Percentiles rank a stretch among this genome's conserved stretches.
Evolutionary conservation across 2,797 vertebrate genomes (phyloP).

Genomic region (Rhynchonycteris naso): DNA sequence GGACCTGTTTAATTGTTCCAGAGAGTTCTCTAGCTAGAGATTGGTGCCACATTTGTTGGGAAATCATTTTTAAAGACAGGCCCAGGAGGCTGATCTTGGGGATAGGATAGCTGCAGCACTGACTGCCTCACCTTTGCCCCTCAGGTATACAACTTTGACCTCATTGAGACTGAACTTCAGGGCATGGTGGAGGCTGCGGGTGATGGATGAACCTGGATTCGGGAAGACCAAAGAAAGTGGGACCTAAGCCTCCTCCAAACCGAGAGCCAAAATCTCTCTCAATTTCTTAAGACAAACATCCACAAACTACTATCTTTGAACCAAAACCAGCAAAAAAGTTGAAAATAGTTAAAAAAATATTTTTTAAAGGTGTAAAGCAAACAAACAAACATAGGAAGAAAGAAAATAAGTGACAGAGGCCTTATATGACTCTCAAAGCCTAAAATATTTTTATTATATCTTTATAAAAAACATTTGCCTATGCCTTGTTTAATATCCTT

Average conservation of each 20-base stretch:
- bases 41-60: not conserved
- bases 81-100: not conserved
- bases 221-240: not conserved
- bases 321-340: not conserved
- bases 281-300: not conserved
- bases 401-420: slow-evolving; percentile 8
- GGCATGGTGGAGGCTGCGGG: not conserved
- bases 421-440: slow-evolving; percentile 11
- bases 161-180: not conserved
- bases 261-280: not conserved
- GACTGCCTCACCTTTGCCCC: too few relatives aligned
- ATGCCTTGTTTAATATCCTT: not conserved
- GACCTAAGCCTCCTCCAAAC: not conserved
- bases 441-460: slow-evolving; percentile 41
- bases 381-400: not conserved
- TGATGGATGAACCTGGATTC: not conserved
- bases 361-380: slow-evolving; percentile 35
- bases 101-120: not conserved
- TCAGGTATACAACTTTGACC: not conserved
- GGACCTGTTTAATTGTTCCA: not conserved
- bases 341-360: not conserved
- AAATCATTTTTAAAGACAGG: not conserved
- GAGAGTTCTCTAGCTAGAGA: not conserved
- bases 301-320: not conserved
- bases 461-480: slow-evolving; percentile 20